Evolutionary conservation across 2,113 vertebrate species (phyloP).

Genomic region (Herpetotheres cachinnans): DNA sequence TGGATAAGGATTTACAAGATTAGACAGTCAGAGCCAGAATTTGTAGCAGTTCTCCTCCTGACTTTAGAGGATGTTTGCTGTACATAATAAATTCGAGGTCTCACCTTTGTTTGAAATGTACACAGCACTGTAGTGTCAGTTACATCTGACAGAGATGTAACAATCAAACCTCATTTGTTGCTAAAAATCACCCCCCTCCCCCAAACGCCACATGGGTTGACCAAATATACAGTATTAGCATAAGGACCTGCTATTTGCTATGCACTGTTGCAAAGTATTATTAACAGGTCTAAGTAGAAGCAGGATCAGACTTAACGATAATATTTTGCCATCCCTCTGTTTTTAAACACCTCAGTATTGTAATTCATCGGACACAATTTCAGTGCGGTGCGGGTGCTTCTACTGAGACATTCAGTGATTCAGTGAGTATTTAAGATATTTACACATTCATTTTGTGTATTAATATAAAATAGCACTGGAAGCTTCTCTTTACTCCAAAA

Average conservation of each 20-base stretch:
- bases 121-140: background rate
- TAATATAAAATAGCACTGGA: background rate
- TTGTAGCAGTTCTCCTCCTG: background rate
- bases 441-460: background rate
- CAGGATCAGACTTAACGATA: background rate
- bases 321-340: background rate
- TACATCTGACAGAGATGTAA: background rate
- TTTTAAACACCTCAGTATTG: background rate
- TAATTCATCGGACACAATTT: background rate
- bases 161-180: background rate
- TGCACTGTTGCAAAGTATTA: background rate
- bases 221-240: background rate
- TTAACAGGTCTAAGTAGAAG: background rate
- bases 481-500: background rate
- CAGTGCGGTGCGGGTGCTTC: rapidly evolving
- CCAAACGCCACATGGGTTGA: background rate
- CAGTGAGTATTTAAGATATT: background rate
- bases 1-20: background rate
- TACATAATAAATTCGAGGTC: background rate
- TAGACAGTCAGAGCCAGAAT: background rate
- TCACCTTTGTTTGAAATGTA: background rate
- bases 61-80: background rate
- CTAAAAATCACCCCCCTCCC: background rate
- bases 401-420: background rate
- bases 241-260: background rate